A percentile compares a stretch with the other conserved stretches of the same genome.
Evolutionary conservation across 2,113 vertebrate genomes (phyloP).

Genomic region (Erythrolamprus reginae): DNA sequence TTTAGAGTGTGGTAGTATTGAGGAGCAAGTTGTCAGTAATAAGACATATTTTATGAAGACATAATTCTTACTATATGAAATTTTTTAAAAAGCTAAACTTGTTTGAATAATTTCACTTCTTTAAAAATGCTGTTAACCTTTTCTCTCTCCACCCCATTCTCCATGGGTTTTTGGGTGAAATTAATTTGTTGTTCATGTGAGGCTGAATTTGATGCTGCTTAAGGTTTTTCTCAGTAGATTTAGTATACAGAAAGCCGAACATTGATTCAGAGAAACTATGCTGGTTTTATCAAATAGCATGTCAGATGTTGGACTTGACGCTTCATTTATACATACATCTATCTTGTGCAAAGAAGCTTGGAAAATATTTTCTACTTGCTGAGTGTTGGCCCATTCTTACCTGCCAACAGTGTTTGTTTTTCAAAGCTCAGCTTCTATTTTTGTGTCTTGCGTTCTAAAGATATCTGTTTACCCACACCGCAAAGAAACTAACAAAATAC

Average conservation of each 20-base stretch:
- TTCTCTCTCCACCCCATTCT: constrained; percentile 22
- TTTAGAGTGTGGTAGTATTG: neutral
- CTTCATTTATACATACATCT: neutral
- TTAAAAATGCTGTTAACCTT: constrained; percentile 38
- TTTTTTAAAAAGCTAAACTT: constrained; percentile 56
- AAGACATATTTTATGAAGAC: constrained; percentile 28
- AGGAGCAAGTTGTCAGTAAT: constrained; percentile 48
- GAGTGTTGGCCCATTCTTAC: neutral
- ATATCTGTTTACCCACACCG: constrained; percentile 41
- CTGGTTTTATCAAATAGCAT: neutral
- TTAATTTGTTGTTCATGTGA: neutral
- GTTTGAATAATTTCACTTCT: constrained; percentile 54
- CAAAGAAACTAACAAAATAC: neutral
- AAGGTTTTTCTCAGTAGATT: fast-evolving
- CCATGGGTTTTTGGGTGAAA: neutral
- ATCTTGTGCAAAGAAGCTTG: neutral
- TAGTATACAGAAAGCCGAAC: neutral
- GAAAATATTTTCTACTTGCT: neutral
- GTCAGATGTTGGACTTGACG: neutral
- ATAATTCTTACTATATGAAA: constrained; percentile 54
- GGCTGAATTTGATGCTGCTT: constrained; percentile 17
- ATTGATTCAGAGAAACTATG: neutral
- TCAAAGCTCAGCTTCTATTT: neutral
- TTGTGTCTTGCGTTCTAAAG: constrained; percentile 10
- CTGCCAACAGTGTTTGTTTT: neutral